Conservation (phyloP, 2,888 invertebrate species). For the Aporophyla nigra region DNA sequence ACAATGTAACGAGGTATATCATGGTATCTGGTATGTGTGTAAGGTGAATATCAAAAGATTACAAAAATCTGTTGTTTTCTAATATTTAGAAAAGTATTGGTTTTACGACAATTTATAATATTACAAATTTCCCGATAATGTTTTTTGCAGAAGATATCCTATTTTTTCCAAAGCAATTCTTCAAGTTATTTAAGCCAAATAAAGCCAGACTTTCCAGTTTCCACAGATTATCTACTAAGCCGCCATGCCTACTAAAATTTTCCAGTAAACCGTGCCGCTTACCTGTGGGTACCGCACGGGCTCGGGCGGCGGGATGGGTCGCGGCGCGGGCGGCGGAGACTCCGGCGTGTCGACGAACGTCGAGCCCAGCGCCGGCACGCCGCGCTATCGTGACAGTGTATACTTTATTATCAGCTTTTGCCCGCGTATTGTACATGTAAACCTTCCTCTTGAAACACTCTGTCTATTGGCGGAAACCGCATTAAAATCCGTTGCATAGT, state of each 20-base stretch:
- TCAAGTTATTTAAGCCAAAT: background rate
- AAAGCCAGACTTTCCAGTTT: background rate
- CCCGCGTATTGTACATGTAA: no score
- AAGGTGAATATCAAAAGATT: background rate
- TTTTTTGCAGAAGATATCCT: background rate
- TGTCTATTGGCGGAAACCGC: no score
- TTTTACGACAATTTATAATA: background rate
- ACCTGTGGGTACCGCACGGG: slow-evolving; percentile 48
- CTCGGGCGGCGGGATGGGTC: slow-evolving; percentile 60
- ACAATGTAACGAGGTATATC: no score
- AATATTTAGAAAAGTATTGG: background rate
- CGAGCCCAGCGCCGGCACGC: slow-evolving; percentile 52
- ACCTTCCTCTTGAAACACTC: no score
- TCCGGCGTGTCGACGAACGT: slow-evolving; percentile 84
- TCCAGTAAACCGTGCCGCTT: background rate
- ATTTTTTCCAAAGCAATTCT: background rate
- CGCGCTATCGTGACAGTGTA: slow-evolving; percentile 66
- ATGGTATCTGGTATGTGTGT: no score
- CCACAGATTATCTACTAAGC: background rate
- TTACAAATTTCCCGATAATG: background rate
- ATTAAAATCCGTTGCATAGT: no score
- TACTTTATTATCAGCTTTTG: no score
- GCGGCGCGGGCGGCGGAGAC: slow-evolving; percentile 83
- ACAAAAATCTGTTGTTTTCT: no score
- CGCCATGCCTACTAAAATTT: no score